Evolutionary conservation across 1,140 invertebrate species (phyloP).

Genomic region (Tetramorium alpestre): DNA sequence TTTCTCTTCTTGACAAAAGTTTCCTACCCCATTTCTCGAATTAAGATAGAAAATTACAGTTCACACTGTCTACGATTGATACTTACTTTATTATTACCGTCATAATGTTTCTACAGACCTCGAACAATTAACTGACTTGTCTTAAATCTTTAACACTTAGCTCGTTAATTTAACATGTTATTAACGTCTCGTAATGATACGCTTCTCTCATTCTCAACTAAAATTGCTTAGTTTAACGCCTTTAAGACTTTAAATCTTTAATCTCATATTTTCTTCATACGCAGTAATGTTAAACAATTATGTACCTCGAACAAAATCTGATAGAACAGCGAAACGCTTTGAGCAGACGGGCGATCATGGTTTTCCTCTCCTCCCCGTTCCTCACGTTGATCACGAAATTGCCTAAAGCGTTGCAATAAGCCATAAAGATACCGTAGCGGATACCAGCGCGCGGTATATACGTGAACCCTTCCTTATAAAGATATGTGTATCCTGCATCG

Average conservation of each 20-base stretch:
- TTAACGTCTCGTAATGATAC: slow-evolving; percentile 39
- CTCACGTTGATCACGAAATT: slow-evolving; percentile 70
- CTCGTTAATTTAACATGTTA: slow-evolving; percentile 48
- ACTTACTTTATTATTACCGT: neutral
- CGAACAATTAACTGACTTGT: slow-evolving; percentile 29
- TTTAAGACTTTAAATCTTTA: slow-evolving; percentile 25
- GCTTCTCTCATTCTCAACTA: neutral
- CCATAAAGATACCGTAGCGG: slow-evolving; percentile 71
- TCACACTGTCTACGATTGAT: neutral
- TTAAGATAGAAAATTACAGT: neutral
- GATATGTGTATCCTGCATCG: slow-evolving; percentile 72
- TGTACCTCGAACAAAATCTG: slow-evolving; percentile 47
- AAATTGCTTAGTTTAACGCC: slow-evolving; percentile 45
- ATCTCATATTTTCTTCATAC: slow-evolving; percentile 15
- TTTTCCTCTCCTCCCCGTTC: slow-evolving; percentile 17
- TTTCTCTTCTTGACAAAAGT: neutral
- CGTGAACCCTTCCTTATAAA: slow-evolving; percentile 70
- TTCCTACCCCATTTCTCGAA: neutral
- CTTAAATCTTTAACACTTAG: slow-evolving; percentile 23
- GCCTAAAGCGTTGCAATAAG: slow-evolving; percentile 75
- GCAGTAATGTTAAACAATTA: slow-evolving; percentile 58
- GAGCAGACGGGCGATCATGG: slow-evolving; percentile 39
- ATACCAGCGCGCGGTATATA: slow-evolving; percentile 51
- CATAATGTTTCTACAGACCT: neutral
- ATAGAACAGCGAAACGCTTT: slow-evolving; percentile 44